Percentiles rank a stretch among this genome's conserved stretches.
Evolutionary conservation across 2,113 vertebrate genomes (phyloP).

Genomic region (Macaca fascicularis): T2T-MFA8v1.1 NC_088387.1:113547001-113547500

Average conservation of each 20-base stretch:
- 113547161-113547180: background rate
- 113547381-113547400: background rate
- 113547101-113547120: background rate
- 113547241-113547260: background rate
- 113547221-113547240: background rate
- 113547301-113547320: background rate
- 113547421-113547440: background rate
- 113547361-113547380: background rate
- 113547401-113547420: background rate
- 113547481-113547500: too few species aligned
- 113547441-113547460: background rate
- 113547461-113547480: background rate
- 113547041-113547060: background rate
- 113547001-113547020: background rate
- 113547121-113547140: background rate
- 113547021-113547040: background rate
- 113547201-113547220: background rate
- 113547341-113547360: background rate
- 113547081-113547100: background rate
- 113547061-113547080: background rate
- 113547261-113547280: background rate
- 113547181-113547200: background rate
- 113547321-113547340: background rate
- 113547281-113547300: background rate
- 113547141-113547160: background rate